Evolutionary conservation across 1,140 invertebrate species (phyloP), one percentile per base, ranked within the genome.

Genomic region (Metopolophium dirhodum): DNA sequence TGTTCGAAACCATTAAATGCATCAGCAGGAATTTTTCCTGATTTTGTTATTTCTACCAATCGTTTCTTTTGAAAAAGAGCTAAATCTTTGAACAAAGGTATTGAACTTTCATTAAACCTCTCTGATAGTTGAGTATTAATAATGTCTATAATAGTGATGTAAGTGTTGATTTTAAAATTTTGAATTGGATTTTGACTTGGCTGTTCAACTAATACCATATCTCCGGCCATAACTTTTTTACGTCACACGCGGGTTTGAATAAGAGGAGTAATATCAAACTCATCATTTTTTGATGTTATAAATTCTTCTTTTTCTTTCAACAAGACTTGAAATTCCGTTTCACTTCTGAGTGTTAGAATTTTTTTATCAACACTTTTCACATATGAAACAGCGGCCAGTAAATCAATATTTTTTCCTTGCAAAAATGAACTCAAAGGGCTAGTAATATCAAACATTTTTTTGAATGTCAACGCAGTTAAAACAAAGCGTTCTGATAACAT

Each of bases 341-440:
- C 37, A 45, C 82, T 85, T 45, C 82, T 85, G 7, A 85, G 37
- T 45, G 22, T 23, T 23, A 41, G 20, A 23, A 85, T 85, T 85
- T 85, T 85, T 85, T 85, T 23, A 23, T 41, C 20, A 23, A 85
- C 37, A 22, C 20, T 8, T 85, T 85, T 85, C 1, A 85, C 82
- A 45, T 26, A 85, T 23, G 35, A 41, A 20, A 41, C 37, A 85
- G 82, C 82, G 1, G 37, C 22, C 82, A 85, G 23, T 26, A 85
- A 85, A 85, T 85, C 22, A 85, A 85, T 85, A 85, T 85, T 85
- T 22, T 41, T 41, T 7, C 82, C 82, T 85, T 85, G 82, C 82
- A 41, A 85, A 26, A 23, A 85, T 45, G 1, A 41, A 85, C 20
- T 85, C 41, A 85, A 85, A 85, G 37, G 82, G 23, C 37, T 85